A percentile compares a stretch with the other conserved stretches of the same genome.
Evolutionary conservation across 1,140 invertebrate genomes (phyloP).

Genomic region (Brachionus calyciflorus): DNA sequence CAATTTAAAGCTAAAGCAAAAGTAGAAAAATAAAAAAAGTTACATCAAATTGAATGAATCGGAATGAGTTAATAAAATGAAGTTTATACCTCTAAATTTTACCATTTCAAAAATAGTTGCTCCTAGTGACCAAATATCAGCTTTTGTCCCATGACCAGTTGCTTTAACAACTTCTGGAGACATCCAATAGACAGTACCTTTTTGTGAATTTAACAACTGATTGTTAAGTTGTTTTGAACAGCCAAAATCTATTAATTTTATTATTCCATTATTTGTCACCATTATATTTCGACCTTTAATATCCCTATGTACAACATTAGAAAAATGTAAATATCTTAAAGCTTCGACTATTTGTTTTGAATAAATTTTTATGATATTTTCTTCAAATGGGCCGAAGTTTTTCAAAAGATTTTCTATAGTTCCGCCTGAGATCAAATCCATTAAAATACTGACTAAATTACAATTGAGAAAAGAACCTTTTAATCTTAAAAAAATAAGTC

Average conservation of each 20-base stretch:
- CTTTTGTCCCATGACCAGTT: constrained; percentile 84
- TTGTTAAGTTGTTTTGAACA: constrained; percentile 84
- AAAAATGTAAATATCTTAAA: constrained; percentile 70
- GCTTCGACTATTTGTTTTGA: background rate
- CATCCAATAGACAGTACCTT: constrained; percentile 87
- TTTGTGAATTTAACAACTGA: background rate
- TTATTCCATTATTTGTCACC: constrained; percentile 74
- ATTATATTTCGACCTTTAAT: constrained; percentile 68
- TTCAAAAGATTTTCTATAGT: background rate
- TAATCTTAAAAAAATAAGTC: background rate
- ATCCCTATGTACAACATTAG: constrained; percentile 94
- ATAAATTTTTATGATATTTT: background rate
- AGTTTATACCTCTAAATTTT: background rate
- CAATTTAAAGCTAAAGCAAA: too few species aligned
- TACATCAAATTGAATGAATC: too few species aligned
- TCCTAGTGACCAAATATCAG: constrained; percentile 92
- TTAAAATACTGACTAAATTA: background rate
- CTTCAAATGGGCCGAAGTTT: background rate
- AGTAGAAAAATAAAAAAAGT: too few species aligned
- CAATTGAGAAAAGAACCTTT: background rate
- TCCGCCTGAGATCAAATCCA: background rate
- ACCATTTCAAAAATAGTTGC: constrained; percentile 98
- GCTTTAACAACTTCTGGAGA: constrained; percentile 97
- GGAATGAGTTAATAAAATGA: too few species aligned
- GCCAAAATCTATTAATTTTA: constrained; percentile 99